A percentile compares a stretch with the other conserved stretches of the same genome.
phyloP scores from a whole-genome alignment of 1,140 invertebrate species.

The Bombus vancouverensis region DNA sequence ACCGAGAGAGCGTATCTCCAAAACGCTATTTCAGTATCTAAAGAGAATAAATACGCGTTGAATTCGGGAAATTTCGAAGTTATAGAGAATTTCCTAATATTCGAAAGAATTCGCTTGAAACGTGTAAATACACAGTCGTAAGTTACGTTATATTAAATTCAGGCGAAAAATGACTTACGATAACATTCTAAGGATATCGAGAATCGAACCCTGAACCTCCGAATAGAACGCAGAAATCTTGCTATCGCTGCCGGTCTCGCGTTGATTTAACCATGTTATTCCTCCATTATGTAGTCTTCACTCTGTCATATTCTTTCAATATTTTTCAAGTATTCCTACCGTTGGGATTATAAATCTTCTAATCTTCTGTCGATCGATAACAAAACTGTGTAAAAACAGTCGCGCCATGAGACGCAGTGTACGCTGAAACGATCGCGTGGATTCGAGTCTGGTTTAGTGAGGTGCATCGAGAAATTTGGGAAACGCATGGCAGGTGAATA shows the following conservation, averaged over 20 bases:
- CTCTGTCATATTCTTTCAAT: background rate
- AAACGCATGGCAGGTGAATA: slow-evolving; percentile 9
- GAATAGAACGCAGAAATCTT: background rate
- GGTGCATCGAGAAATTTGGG: background rate
- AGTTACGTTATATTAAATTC: background rate
- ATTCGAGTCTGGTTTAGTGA: background rate
- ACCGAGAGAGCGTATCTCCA: too few species aligned
- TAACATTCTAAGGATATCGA: background rate
- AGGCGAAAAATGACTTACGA: background rate
- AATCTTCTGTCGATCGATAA: background rate
- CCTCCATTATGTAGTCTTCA: background rate
- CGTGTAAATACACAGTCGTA: too few species aligned
- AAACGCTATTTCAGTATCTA: background rate
- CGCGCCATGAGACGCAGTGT: background rate
- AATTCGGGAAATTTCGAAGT: background rate
- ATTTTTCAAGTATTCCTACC: background rate
- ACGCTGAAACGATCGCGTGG: background rate
- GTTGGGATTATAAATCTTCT: background rate
- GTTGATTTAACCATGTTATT: background rate
- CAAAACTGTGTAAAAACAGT: background rate
- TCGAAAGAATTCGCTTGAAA: background rate
- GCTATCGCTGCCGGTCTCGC: background rate
- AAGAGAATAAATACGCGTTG: background rate
- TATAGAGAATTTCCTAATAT: background rate
- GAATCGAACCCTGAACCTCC: background rate